Conservation (phyloP, 2,797 vertebrate genomes). For the Morus bassanus region DNA sequence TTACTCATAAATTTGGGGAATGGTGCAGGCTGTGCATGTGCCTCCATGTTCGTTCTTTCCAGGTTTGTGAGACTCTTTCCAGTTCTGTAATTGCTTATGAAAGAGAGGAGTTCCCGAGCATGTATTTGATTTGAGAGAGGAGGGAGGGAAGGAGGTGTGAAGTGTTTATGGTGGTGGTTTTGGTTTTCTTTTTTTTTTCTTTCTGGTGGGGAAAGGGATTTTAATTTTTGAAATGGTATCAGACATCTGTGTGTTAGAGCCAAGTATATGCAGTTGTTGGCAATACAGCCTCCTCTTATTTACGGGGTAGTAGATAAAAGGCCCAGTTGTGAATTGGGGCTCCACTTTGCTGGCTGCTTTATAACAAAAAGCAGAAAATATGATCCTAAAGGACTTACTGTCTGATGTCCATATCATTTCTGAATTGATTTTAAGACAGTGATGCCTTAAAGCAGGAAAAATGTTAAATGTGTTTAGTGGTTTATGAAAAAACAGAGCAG, state of each 20-base stretch:
- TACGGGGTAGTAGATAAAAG: neutral
- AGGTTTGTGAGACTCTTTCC: neutral
- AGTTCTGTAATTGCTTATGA: neutral
- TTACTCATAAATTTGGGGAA: constrained; percentile 15
- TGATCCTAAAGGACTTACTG: neutral
- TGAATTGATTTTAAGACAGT: neutral
- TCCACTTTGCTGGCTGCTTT: neutral
- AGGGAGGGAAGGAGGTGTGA: constrained; percentile 10
- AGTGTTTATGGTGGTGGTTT: neutral
- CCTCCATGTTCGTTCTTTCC: neutral
- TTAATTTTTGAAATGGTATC: neutral
- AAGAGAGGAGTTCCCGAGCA: neutral
- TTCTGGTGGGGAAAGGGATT: neutral
- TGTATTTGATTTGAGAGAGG: neutral
- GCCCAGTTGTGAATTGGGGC: neutral
- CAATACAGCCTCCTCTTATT: neutral
- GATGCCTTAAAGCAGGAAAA: neutral
- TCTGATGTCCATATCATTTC: neutral
- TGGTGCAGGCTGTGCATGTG: neutral
- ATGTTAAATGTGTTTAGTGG: neutral
- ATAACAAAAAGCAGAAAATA: neutral
- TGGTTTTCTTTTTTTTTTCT: neutral
- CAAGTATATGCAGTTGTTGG: neutral
- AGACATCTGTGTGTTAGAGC: neutral
- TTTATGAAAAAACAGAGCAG: neutral